These are phyloP conservation scores for Bacillus rossius DNA, from an alignment of 1,140 invertebrate genomes.

Conservation along the genomic window DNA sequence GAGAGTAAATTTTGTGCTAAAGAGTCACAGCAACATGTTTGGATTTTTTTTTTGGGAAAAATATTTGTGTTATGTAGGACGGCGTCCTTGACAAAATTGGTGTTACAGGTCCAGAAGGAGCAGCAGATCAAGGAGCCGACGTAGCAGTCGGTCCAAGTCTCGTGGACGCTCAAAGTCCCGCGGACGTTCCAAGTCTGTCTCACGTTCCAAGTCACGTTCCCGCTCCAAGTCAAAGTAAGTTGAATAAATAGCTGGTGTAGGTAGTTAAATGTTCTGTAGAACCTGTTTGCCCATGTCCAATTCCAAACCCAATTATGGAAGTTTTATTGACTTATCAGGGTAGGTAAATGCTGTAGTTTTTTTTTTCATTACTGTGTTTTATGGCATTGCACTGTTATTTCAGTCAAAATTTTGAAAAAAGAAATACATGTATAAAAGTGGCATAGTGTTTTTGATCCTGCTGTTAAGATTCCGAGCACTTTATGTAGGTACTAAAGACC, in stretches of 20 bases:
- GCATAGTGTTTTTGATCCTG: too few relatives aligned
- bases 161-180: conserved; percentile 32
- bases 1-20: too few relatives aligned
- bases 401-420: too few relatives aligned
- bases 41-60: too few relatives aligned
- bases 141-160: conserved; percentile 60
- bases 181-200: conserved; percentile 65
- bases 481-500: too few relatives aligned
- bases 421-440: too few relatives aligned
- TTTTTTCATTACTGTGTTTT: conserved; percentile 12
- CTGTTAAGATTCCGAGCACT: too few relatives aligned
- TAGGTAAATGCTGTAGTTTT: background rate
- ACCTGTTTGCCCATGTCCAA: background rate
- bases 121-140: conserved; percentile 51
- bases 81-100: too few relatives aligned
- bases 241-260: conserved; percentile 12
- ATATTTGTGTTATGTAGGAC: too few relatives aligned
- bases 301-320: background rate
- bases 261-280: background rate
- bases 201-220: conserved; percentile 60
- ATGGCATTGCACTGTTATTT: too few relatives aligned
- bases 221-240: conserved; percentile 44
- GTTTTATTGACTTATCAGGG: background rate
- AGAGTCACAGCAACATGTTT: too few relatives aligned
- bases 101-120: conserved; percentile 35